These are phyloP conservation scores for Thunnus maccoyii DNA, from an alignment of 2,113 vertebrate species.

Conservation along the genomic window DNA sequence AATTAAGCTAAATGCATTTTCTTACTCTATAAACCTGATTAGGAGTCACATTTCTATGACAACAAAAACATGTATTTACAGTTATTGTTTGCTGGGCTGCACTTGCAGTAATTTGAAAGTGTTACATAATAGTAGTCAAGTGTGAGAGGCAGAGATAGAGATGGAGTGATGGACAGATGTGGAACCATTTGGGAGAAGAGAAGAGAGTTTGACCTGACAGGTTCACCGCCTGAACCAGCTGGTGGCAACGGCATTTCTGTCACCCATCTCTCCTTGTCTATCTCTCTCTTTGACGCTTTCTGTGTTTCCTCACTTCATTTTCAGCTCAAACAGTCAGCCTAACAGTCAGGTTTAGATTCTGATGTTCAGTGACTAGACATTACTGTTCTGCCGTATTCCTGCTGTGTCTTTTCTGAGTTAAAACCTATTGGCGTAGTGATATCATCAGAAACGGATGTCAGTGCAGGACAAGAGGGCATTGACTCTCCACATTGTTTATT, in stretches of 20 bases:
- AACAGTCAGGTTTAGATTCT: too few species aligned
- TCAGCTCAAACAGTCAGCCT: neutral
- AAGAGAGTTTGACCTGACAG: slow-evolving; percentile 35
- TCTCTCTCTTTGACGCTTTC: slow-evolving; percentile 5
- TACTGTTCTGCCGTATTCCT: too few species aligned
- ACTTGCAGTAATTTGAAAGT: slow-evolving; percentile 38
- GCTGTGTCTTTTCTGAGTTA: neutral
- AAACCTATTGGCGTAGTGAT: too few species aligned
- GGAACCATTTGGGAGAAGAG: slow-evolving; percentile 33
- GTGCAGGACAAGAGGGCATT: slow-evolving; percentile 2
- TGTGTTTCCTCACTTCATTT: neutral
- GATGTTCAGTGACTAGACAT: too few species aligned
- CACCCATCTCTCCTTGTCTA: neutral
- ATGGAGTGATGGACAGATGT: slow-evolving; percentile 42
- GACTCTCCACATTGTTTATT: slow-evolving; percentile 3
- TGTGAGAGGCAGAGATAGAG: slow-evolving; percentile 16
- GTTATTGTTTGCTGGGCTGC: slow-evolving; percentile 22
- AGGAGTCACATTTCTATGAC: slow-evolving; percentile 47
- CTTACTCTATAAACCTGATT: slow-evolving; percentile 55
- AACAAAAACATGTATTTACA: slow-evolving; percentile 46
- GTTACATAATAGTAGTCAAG: slow-evolving; percentile 22
- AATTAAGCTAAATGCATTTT: slow-evolving; percentile 62
- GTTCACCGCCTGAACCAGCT: slow-evolving; percentile 18
- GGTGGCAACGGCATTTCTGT: slow-evolving; percentile 4
- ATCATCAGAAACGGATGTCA: neutral